Conservation (phyloP, 2,113 vertebrate genomes). For the Channa argus region DNA sequence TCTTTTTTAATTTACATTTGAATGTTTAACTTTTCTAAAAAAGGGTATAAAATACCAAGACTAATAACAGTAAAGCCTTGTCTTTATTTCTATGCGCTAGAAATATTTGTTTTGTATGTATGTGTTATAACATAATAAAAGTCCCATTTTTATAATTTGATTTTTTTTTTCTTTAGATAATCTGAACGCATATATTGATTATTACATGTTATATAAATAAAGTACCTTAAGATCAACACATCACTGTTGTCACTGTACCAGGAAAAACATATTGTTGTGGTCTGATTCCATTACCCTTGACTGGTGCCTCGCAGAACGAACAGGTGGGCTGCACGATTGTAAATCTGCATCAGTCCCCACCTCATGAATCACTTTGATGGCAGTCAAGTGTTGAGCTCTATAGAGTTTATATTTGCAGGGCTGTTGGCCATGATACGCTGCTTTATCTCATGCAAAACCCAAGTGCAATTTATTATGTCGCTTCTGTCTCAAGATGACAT, state of each 20-base stretch:
- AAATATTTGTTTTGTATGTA: too few relatives aligned
- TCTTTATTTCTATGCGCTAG: neutral
- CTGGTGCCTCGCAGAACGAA: too few relatives aligned
- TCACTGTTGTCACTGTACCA: too few relatives aligned
- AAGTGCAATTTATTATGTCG: neutral
- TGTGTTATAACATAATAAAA: neutral
- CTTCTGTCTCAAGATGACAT: neutral
- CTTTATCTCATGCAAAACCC: neutral
- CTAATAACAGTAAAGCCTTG: neutral
- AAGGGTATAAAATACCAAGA: neutral
- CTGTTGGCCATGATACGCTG: neutral
- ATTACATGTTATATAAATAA: too few relatives aligned
- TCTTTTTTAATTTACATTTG: too few relatives aligned
- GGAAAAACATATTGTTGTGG: too few relatives aligned
- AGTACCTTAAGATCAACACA: neutral
- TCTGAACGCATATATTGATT: neutral
- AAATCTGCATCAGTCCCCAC: neutral
- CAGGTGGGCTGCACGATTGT: too few relatives aligned
- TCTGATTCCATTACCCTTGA: too few relatives aligned
- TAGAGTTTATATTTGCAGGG: neutral
- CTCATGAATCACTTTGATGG: neutral
- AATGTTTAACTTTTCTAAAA: too few relatives aligned
- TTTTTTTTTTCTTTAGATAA: too few relatives aligned
- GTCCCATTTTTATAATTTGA: too few relatives aligned
- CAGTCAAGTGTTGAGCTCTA: neutral